Conservation (phyloP, 2,888 invertebrate genomes). For the Microplitis manilae region DNA sequence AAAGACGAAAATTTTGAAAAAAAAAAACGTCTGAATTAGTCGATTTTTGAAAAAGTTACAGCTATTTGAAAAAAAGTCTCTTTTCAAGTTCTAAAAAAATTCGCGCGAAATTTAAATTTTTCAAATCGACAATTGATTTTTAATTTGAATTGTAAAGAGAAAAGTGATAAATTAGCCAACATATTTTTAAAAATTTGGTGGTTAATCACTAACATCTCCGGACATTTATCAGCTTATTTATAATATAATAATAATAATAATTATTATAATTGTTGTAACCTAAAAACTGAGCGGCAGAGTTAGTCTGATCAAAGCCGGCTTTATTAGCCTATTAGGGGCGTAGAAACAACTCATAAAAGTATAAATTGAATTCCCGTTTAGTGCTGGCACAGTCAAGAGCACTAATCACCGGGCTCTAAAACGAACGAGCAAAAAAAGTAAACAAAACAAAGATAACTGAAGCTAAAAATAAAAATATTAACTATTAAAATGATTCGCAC, state of each 20-base stretch:
- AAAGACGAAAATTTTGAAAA: too few species aligned
- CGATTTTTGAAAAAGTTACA: too few species aligned
- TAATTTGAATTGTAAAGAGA: too few species aligned
- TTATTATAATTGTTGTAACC: not conserved
- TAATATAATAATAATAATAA: not conserved
- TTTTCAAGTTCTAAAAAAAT: too few species aligned
- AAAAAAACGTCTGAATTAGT: too few species aligned
- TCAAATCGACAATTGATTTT: too few species aligned
- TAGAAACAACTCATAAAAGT: slow-evolving; percentile 25
- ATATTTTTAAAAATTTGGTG: too few species aligned
- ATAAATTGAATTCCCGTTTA: slow-evolving; percentile 24
- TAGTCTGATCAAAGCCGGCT: slow-evolving; percentile 8
- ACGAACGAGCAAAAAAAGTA: slow-evolving; percentile 24
- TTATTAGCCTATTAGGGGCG: slow-evolving; percentile 15
- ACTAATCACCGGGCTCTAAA: slow-evolving; percentile 24
- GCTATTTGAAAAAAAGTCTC: too few species aligned
- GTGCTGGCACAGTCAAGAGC: not conserved
- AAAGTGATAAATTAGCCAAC: too few species aligned
- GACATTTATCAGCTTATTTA: not conserved
- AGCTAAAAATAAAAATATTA: slow-evolving; percentile 40
- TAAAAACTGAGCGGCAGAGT: slow-evolving; percentile 1
- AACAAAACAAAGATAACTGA: slow-evolving; percentile 11
- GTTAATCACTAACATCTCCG: not conserved
- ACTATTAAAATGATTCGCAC: slow-evolving; percentile 49
- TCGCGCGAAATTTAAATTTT: too few species aligned